Percentiles rank a stretch among this genome's conserved stretches.
phyloP scores from a whole-genome alignment of 2,888 invertebrate species.

The Hyalella azteca region DNA sequence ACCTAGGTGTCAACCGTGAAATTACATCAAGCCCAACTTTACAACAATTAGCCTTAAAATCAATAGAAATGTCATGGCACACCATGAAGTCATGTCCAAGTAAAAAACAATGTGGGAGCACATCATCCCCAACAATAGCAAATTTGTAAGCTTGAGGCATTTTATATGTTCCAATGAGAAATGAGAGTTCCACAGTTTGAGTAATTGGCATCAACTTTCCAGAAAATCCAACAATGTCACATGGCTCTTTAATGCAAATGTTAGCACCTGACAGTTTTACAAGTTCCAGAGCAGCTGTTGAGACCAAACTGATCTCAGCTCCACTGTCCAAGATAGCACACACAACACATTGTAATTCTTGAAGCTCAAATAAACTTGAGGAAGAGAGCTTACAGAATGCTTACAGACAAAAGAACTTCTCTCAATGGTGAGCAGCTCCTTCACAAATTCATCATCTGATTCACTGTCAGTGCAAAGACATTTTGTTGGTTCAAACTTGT shows the following conservation, averaged over 20 bases:
- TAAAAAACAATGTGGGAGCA: not conserved
- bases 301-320: not conserved
- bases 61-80: not conserved
- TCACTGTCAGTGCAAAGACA: no score
- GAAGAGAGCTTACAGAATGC: not conserved
- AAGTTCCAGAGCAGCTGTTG: not conserved
- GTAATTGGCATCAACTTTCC: not conserved
- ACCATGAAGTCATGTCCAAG: not conserved
- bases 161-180: not conserved
- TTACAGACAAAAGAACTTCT: not conserved
- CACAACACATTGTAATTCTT: not conserved
- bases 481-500: no score
- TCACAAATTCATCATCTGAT: no score
- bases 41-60: not conserved
- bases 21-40: no score
- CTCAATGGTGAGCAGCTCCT: not conserved
- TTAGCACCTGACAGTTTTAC: not conserved
- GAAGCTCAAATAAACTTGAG: not conserved
- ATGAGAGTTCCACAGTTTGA: not conserved
- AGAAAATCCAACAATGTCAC: not conserved
- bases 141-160: no score
- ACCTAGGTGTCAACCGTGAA: no score
- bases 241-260: not conserved
- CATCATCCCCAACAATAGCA: not conserved
- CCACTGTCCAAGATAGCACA: not conserved